Base-by-base conservation (phyloP, 2,888 invertebrate species). In the Colostygia pectinataria region DNA sequence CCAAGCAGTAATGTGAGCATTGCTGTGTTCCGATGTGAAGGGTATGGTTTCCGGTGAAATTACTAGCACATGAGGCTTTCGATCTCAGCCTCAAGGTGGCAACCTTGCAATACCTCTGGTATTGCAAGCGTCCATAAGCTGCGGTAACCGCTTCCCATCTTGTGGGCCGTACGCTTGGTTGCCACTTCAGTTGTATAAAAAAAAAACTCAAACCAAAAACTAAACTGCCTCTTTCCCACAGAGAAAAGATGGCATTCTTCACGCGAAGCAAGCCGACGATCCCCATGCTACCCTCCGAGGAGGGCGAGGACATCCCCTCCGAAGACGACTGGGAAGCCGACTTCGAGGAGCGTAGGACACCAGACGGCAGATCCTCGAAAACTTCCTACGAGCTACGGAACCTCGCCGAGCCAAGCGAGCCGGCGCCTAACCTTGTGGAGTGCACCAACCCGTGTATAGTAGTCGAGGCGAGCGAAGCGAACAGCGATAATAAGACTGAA, bases 241-340 rank as follows among this genome's bases (percentile, higher is more conserved):
- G 98, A 90, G 98, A 98, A 88, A 98, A 98, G 88, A 98, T 98
- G 95, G 97, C 97, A 29, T 98, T 98, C 90, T 98, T 98, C 83
- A 98, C 97, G 0, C 93, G 95, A 66, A 93, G 94, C 57, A 95
- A 95, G 66, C 83, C 94, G 23, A 94, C 93, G 52, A 94, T 96
- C 68, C 96, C 96, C 46, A 92, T 95, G 55, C 80, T 96, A 57
- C 95, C 95, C 1, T 91, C 92, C 10, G 95, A 95, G 54, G 77
- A 95, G 55, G 77, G 71, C 5, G 75, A 76, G 10, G 83, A 87
- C 59, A 80, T 69, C 7, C 66, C 80, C 10, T 89, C 89, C 0
- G 88, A 85, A 39, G 89, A 89, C 65, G 90, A 90, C n/a, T 89
- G 89, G 90, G 89, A 88, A 27, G 83, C 77, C 34, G 83, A 87